A percentile compares a stretch with the other conserved stretches of the same genome.
These are phyloP conservation scores for Platerodrilus igneus DNA, from an alignment of 2,888 invertebrate species.

Conservation along the genomic window DNA sequence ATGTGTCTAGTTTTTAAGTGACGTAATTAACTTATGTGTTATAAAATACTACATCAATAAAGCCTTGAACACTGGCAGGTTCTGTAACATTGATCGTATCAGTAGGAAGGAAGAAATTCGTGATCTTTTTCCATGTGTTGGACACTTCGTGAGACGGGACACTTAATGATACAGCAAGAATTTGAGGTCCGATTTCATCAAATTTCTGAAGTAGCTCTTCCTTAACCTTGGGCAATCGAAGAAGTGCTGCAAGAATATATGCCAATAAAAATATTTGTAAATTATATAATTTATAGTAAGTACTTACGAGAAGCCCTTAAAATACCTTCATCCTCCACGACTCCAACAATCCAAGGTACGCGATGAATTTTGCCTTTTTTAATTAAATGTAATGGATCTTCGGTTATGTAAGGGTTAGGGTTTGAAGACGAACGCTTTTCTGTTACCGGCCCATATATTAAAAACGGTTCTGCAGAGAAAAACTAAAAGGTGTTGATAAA, in stretches of 20 bases:
- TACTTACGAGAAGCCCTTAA: slow-evolving; percentile 47
- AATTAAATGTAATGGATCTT: slow-evolving; percentile 46
- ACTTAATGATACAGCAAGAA: slow-evolving; percentile 30
- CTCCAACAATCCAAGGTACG: slow-evolving; percentile 51
- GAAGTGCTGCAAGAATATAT: slow-evolving; percentile 34
- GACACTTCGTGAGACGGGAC: slow-evolving; percentile 5
- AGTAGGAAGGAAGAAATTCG: slow-evolving; percentile 32
- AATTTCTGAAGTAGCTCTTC: slow-evolving; percentile 34
- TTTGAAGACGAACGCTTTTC: slow-evolving; percentile 42
- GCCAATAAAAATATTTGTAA: too few species aligned
- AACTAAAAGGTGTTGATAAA: slow-evolving; percentile 34
- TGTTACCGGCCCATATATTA: slow-evolving; percentile 48
- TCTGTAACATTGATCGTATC: slow-evolving; percentile 27
- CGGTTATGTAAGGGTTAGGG: slow-evolving; percentile 47
- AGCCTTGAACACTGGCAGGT: slow-evolving; percentile 31
- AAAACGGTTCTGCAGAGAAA: slow-evolving; percentile 52
- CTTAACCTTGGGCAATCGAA: slow-evolving; percentile 28
- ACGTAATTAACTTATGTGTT: too few species aligned
- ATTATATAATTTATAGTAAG: too few species aligned
- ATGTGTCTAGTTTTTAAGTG: not conserved
- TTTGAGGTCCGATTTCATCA: slow-evolving; percentile 28
- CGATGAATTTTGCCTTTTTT: slow-evolving; percentile 43
- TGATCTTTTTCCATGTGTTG: slow-evolving; percentile 23
- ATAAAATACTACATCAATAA: slow-evolving; percentile 39
- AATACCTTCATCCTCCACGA: slow-evolving; percentile 50